Conservation (phyloP, 37 sponge, comb jelly and placozoan species). For the Trichoplax adhaerens region DNA sequence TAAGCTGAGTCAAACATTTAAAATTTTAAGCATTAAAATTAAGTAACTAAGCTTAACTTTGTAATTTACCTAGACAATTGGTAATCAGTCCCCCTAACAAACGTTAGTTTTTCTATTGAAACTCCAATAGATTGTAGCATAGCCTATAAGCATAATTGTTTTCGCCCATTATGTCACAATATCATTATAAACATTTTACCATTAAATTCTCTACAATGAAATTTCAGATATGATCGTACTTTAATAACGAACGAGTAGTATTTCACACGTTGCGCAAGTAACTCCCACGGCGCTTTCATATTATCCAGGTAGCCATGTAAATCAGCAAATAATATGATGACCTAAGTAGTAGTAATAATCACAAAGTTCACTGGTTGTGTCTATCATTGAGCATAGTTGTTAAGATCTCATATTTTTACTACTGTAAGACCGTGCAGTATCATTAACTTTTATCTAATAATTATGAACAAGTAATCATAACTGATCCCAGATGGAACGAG, state of each 20-base stretch:
- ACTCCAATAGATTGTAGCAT: slow-evolving; percentile 86
- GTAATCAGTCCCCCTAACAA: slow-evolving; percentile 79
- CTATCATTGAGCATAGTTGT: neutral
- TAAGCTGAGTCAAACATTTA: too few relatives aligned
- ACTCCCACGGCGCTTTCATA: slow-evolving; percentile 90
- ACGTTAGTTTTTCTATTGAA: slow-evolving; percentile 71
- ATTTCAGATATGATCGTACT: slow-evolving; percentile 5
- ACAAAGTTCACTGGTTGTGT: neutral
- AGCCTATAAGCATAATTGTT: slow-evolving; percentile 16
- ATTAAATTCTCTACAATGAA: neutral
- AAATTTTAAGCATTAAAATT: too few relatives aligned
- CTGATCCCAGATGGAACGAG: too few relatives aligned
- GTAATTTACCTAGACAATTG: slow-evolving; percentile 47
- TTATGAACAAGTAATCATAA: too few relatives aligned
- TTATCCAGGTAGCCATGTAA: slow-evolving; percentile 93
- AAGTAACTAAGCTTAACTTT: neutral
- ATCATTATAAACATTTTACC: neutral
- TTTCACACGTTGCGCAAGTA: slow-evolving; percentile 48
- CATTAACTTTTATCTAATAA: too few relatives aligned
- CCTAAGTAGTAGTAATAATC: slow-evolving; percentile 22
- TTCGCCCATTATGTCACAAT: neutral
- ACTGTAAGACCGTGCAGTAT: too few relatives aligned
- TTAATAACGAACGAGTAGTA: slow-evolving; percentile 87
- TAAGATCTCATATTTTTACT: too few relatives aligned
- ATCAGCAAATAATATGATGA: slow-evolving; percentile 82